Conservation (phyloP, 1,140 invertebrate species). For the Helicorthomorpha holstii region DNA sequence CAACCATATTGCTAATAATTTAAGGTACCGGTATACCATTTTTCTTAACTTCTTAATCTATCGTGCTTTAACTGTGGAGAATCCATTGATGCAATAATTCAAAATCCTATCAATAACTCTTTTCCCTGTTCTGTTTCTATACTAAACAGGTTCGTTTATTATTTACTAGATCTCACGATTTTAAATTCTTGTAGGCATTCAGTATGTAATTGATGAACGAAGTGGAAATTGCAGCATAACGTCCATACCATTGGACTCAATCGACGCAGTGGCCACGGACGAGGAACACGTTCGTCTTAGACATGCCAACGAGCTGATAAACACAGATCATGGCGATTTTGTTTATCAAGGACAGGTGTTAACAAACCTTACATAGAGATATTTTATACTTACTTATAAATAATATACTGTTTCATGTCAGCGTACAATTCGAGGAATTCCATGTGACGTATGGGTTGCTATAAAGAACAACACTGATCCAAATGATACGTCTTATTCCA, state of each 20-base stretch:
- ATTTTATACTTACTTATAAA: background rate
- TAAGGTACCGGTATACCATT: background rate
- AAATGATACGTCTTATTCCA: slow-evolving; percentile 15
- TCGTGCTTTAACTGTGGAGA: background rate
- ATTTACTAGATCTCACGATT: background rate
- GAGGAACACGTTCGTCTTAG: slow-evolving; percentile 15
- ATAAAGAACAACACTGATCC: slow-evolving; percentile 4
- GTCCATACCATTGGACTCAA: slow-evolving; percentile 14
- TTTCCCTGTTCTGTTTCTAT: background rate
- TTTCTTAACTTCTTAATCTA: background rate
- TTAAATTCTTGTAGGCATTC: slow-evolving; percentile 11
- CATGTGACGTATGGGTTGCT: slow-evolving; percentile 19
- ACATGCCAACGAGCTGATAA: slow-evolving; percentile 17
- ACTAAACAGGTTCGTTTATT: background rate
- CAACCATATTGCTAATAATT: slow-evolving; percentile 1
- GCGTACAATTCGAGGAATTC: slow-evolving; percentile 15
- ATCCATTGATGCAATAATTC: background rate
- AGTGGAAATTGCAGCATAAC: slow-evolving; percentile 17
- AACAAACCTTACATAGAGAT: background rate
- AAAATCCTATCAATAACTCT: background rate
- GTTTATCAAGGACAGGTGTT: slow-evolving; percentile 17
- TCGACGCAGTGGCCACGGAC: slow-evolving; percentile 14
- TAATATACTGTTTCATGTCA: slow-evolving; percentile 6
- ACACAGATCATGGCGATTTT: slow-evolving; percentile 14
- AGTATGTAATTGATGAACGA: slow-evolving; percentile 18